Conservation (phyloP, 37 sponge, comb jelly and placozoan genomes). For the Theonella swinhoei region DNA sequence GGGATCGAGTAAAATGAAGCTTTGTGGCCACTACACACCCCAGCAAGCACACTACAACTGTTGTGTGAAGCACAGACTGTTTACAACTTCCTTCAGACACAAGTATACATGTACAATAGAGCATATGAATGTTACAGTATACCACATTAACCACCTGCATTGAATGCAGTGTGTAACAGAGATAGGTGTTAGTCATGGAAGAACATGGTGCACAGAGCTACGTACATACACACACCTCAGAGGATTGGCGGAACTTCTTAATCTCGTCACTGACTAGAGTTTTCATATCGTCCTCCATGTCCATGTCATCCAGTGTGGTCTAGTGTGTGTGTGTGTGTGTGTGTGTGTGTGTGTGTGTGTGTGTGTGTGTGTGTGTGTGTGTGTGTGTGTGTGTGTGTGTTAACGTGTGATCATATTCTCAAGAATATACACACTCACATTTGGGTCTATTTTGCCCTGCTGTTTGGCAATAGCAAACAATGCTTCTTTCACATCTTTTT, state of each 20-base stretch:
- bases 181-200: no score
- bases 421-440: slow-evolving; percentile 73
- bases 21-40: not conserved
- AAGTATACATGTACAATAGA: slow-evolving; percentile 1
- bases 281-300: slow-evolving; percentile 89
- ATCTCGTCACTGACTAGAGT: slow-evolving; percentile 89
- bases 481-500: slow-evolving; percentile 75
- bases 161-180: no score
- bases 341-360: not conserved
- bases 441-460: slow-evolving; percentile 73
- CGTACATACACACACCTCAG: no score
- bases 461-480: slow-evolving; percentile 83
- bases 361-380: not conserved
- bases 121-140: no score
- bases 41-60: slow-evolving; percentile 10
- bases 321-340: not conserved
- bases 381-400: not conserved
- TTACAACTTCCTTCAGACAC: not conserved
- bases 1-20: not conserved
- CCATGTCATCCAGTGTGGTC: slow-evolving; percentile 66
- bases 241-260: slow-evolving; percentile 73
- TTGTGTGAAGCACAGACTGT: slow-evolving; percentile 20
- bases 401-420: no score
- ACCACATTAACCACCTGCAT: no score
- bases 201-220: no score